Percentiles rank a stretch among this genome's conserved stretches.
phyloP scores from a whole-genome alignment of 2,888 invertebrate species.

The Drosophila percnosoma region DNA sequence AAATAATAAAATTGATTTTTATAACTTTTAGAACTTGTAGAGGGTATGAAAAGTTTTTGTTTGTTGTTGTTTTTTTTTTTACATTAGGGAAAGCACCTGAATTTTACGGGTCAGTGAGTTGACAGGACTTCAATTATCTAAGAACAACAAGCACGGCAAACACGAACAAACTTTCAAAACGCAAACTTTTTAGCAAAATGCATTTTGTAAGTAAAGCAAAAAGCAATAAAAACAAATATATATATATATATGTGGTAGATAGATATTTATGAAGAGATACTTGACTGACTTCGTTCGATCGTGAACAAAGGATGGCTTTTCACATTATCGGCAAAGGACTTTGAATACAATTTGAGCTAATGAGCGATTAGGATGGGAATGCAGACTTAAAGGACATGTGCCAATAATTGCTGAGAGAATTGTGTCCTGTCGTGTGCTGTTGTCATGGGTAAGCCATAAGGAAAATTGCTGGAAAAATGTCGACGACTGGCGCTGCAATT shows the following conservation, averaged over 20 bases:
- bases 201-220: conserved; percentile 7
- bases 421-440: neutral
- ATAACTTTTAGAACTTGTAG: neutral
- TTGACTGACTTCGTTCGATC: neutral
- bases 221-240: neutral
- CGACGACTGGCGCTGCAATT: conserved; percentile 33
- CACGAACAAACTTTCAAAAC: conserved; percentile 8
- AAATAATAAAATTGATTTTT: neutral
- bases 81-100: conserved; percentile 15
- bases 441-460: neutral
- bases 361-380: neutral
- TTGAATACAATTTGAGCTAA: too few relatives aligned
- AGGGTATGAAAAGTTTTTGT: neutral
- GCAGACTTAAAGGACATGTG: neutral
- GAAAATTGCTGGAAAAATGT: conserved; percentile 12
- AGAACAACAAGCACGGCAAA: conserved; percentile 2
- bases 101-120: conserved; percentile 20
- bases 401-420: neutral
- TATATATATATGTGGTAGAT: too few relatives aligned
- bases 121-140: conserved; percentile 30
- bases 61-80: neutral
- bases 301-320: neutral
- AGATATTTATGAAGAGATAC: neutral
- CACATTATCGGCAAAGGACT: too few relatives aligned
- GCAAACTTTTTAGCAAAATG: conserved; percentile 13